Conservation (phyloP, 1,140 invertebrate genomes). For the Lasioglossum albipes region DNA sequence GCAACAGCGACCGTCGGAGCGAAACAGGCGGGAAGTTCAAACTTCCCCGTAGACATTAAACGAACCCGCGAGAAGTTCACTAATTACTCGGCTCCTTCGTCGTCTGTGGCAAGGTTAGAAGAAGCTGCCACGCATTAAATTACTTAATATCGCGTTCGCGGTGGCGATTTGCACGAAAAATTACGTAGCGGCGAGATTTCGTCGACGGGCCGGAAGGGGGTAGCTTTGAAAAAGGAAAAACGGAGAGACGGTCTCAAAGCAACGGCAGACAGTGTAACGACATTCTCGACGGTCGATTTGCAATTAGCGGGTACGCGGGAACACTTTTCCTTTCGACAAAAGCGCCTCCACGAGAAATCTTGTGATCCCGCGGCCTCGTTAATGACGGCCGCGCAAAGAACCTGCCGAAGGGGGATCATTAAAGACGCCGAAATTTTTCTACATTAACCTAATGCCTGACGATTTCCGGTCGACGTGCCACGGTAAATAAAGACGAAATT, state of each 20-base stretch:
- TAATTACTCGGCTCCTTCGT: conserved; percentile 39
- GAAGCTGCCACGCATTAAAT: conserved; percentile 35
- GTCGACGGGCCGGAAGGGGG: neutral
- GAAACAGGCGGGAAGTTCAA: neutral
- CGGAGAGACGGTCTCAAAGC: neutral
- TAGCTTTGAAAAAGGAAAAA: neutral
- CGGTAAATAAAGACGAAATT: conserved; percentile 46
- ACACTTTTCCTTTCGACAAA: conserved; percentile 26
- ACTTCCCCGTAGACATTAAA: conserved; percentile 19
- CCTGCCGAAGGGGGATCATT: conserved; percentile 12
- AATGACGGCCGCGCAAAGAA: conserved; percentile 13
- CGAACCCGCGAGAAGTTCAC: conserved; percentile 29
- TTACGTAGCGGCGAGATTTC: neutral
- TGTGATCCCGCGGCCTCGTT: conserved; percentile 27
- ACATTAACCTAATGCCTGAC: conserved; percentile 35
- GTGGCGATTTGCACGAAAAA: conserved; percentile 12
- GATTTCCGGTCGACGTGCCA: conserved; percentile 1
- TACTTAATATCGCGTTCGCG: conserved; percentile 24
- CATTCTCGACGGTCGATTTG: conserved; percentile 46
- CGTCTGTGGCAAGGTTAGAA: neutral
- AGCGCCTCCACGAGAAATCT: conserved; percentile 2
- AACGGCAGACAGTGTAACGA: conserved; percentile 17
- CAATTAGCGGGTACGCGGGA: conserved; percentile 28
- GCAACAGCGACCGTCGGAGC: neutral
- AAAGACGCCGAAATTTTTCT: conserved; percentile 25